Evolutionary conservation across 2,113 vertebrate genomes (phyloP).

Genomic region (Cinclus cinclus): DNA sequence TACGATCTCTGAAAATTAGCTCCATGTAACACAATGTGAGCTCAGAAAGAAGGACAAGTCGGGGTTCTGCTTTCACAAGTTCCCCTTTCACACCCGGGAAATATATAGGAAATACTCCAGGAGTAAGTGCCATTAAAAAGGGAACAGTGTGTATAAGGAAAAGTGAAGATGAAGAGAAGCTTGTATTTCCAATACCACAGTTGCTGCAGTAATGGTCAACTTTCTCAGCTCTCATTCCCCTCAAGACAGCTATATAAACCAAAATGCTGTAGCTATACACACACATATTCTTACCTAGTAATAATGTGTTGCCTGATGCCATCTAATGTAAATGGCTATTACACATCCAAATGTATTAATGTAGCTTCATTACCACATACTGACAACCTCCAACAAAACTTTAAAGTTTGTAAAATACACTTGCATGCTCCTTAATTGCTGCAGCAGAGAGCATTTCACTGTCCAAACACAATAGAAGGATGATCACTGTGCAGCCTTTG

Average conservation of each 20-base stretch:
- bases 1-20: neutral
- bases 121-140: neutral
- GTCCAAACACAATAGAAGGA: neutral
- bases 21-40: neutral
- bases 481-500: neutral
- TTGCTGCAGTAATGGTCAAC: neutral
- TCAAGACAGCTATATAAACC: neutral
- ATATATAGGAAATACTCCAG: neutral
- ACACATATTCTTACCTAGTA: neutral
- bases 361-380: neutral
- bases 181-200: neutral
- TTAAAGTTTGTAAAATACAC: neutral
- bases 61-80: neutral
- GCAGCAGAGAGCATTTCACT: neutral
- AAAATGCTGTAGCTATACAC: neutral
- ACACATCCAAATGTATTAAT: neutral
- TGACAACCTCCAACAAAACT: neutral
- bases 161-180: neutral
- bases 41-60: neutral
- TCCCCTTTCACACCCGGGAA: neutral
- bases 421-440: neutral
- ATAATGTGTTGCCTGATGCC: neutral
- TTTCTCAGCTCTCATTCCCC: neutral
- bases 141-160: neutral
- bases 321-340: neutral